A percentile compares a stretch with the other conserved stretches of the same genome.
Evolutionary conservation across 1,140 invertebrate genomes (phyloP).

Genomic region (Atta cephalotes): DNA sequence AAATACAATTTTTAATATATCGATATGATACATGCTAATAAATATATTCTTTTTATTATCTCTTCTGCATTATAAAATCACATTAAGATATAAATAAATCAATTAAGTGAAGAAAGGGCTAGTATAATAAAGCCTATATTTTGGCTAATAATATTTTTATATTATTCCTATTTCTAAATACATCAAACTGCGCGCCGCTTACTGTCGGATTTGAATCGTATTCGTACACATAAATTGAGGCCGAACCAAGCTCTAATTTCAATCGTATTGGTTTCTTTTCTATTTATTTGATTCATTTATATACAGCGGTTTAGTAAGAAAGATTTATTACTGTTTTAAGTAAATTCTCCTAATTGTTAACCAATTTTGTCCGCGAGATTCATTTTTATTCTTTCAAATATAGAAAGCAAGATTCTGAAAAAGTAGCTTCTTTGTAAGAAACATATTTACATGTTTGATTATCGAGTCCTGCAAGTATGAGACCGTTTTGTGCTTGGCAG

Average conservation of each 20-base stretch:
- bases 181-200: too few relatives aligned
- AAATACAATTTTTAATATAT: slow-evolving; percentile 21
- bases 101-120: too few relatives aligned
- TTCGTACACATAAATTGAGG: too few relatives aligned
- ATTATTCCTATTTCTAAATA: too few relatives aligned
- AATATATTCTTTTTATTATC: neutral
- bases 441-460: neutral
- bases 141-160: too few relatives aligned
- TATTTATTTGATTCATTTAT: too few relatives aligned
- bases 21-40: neutral
- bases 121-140: too few relatives aligned
- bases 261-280: too few relatives aligned
- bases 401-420: neutral
- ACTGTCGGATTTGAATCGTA: too few relatives aligned
- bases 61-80: neutral
- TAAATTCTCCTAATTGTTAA: neutral
- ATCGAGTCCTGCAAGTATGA: neutral
- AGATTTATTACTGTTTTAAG: neutral
- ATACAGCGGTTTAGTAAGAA: neutral
- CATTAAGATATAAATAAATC: too few relatives aligned
- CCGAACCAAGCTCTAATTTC: too few relatives aligned
- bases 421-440: neutral
- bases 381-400: neutral
- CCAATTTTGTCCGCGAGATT: neutral
- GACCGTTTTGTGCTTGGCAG: neutral